Conservation (phyloP, 2,888 invertebrate species). For the Leptopilina syphax region DNA sequence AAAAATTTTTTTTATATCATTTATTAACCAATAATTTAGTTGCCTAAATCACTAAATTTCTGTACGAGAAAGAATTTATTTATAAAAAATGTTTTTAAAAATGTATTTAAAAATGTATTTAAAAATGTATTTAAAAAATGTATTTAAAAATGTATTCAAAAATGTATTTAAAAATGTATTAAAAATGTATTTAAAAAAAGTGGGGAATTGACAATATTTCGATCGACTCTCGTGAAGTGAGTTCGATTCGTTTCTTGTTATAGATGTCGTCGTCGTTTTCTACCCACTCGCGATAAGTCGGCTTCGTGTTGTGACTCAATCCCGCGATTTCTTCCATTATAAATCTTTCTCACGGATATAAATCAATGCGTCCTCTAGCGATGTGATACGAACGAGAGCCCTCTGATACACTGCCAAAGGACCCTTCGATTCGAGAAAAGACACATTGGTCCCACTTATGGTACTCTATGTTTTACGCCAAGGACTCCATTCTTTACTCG, state of each 20-base stretch:
- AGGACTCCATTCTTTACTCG: conserved; percentile 26
- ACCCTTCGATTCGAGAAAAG: conserved; percentile 72
- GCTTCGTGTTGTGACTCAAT: conserved; percentile 76
- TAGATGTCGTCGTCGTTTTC: conserved; percentile 61
- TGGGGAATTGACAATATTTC: neutral
- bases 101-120: too few relatives aligned
- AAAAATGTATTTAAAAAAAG: too few relatives aligned
- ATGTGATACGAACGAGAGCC: conserved; percentile 71
- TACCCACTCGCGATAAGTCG: conserved; percentile 76
- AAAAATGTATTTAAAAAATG: too few relatives aligned
- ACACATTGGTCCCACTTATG: conserved; percentile 70
- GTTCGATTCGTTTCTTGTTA: conserved; percentile 50
- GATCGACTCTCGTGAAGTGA: conserved; percentile 55
- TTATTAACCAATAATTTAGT: too few relatives aligned
- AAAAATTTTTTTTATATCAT: too few relatives aligned
- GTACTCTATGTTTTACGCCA: conserved; percentile 58
- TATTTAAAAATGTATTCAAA: too few relatives aligned
- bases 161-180: too few relatives aligned
- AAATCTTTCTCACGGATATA: conserved; percentile 73
- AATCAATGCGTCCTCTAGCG: conserved; percentile 75
- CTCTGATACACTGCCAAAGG: conserved; percentile 66
- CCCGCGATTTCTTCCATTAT: conserved; percentile 73
- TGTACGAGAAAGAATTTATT: too few relatives aligned
- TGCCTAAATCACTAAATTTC: too few relatives aligned
- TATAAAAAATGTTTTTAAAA: too few relatives aligned